Evolutionary conservation across 2,797 vertebrate genomes (phyloP).

Genomic region (Cygnus olor): DNA sequence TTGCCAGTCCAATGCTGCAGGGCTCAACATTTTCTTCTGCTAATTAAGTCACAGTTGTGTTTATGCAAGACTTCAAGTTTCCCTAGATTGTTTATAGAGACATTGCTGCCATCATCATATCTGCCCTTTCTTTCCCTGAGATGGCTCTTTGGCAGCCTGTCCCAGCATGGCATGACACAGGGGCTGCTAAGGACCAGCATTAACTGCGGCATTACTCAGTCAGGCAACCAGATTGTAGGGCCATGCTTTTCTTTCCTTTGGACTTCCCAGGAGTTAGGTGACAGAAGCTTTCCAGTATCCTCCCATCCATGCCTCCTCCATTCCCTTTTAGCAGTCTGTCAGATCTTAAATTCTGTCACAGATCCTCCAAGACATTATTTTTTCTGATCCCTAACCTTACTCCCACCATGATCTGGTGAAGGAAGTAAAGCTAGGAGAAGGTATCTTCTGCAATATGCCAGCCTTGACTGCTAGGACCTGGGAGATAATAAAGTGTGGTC

Average conservation of each 20-base stretch:
- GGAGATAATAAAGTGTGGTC: slow-evolving; percentile 11
- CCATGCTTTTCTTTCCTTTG: neutral
- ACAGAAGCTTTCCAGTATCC: neutral
- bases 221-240: neutral
- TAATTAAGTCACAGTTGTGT: neutral
- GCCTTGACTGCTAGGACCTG: slow-evolving; percentile 22
- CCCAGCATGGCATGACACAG: neutral
- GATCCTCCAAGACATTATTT: neutral
- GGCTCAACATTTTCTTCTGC: slow-evolving; percentile 35
- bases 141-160: neutral
- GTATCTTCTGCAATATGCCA: slow-evolving; percentile 11
- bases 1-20: slow-evolving; percentile 9
- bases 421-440: neutral
- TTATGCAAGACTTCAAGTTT: neutral
- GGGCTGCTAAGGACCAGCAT: neutral
- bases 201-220: rapidly evolving
- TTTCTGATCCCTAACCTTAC: neutral
- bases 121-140: neutral
- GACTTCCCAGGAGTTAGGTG: neutral
- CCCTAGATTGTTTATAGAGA: neutral
- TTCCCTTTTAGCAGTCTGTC: neutral
- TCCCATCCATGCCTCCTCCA: neutral
- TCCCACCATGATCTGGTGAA: neutral
- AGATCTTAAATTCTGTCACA: neutral
- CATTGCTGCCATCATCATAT: neutral